Base-by-base conservation (phyloP, 2,888 invertebrate species). In the Sylvicola fuscatus region DNA sequence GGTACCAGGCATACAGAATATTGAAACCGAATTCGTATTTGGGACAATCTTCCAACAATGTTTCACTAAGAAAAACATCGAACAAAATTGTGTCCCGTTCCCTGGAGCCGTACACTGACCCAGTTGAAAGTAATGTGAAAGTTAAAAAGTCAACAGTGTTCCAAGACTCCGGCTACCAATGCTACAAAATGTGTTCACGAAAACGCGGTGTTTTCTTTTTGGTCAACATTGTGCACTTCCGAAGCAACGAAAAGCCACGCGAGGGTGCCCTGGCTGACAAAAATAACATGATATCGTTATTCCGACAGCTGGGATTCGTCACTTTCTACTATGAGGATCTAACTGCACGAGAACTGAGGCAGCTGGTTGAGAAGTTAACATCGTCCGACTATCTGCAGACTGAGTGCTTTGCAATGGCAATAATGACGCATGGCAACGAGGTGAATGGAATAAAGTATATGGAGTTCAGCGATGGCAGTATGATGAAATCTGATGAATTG, bases 381-480 rank as follows among this genome's bases (percentile, higher is more conserved):
- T 16, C 21, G 13, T n/a, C 33, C 4, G 33, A 17, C 21, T 33
- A 21, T 8, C 17, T 3, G 7, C 16, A 33, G 21, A 21, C 17
- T 7, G 33, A 33, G 3, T 33, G 33, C 14, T 33, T 33, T 14
- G 33, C 26, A 4, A 13, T 33, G 17, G 14, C 11, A 21, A 26
- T 33, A 11, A 21, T 26, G 12, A 21, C 33, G 7, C 33, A 33
- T 33, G 33, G 33, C 3, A 33, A 32, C 32, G 32, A 17, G 15
- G 15, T 16, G 4, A 32, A 33, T 17, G 33, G n/a, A 12, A 33
- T 17, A 4, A 33, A 5, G 13, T 21, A 8, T 17, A 33, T 33
- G 12, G 33, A 33, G 21, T 33, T 33, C 33, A 33, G 33, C 12
- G 33, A 33, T 26, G 33, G 33, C 26, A 12, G 4, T 33, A 17